Evolutionary conservation across 1,140 invertebrate genomes (phyloP).

Genomic region (Physella acuta): DNA sequence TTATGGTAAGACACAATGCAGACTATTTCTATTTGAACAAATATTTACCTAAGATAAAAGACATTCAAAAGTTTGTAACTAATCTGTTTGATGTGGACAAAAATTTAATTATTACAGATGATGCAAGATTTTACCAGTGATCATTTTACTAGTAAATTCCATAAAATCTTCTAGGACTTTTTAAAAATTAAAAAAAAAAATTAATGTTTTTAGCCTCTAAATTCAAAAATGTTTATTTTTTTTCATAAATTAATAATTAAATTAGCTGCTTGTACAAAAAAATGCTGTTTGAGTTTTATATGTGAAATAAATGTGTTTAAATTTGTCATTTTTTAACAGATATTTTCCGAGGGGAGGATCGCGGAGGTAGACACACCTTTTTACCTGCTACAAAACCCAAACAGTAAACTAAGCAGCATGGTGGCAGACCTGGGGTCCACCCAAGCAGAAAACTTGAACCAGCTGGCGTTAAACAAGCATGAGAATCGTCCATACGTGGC

Average conservation of each 20-base stretch:
- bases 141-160: too few species aligned
- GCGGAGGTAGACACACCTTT: slow-evolving; percentile 37
- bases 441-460: slow-evolving; percentile 26
- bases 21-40: too few species aligned
- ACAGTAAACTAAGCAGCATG: slow-evolving; percentile 30
- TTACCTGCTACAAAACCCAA: slow-evolving; percentile 35
- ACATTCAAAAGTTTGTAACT: background rate
- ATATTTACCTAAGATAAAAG: too few species aligned
- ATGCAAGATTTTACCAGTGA: too few species aligned
- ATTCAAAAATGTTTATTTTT: too few species aligned
- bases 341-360: slow-evolving; percentile 35
- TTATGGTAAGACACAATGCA: slow-evolving; percentile 41
- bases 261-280: background rate
- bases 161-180: too few species aligned
- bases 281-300: too few species aligned
- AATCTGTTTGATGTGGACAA: background rate
- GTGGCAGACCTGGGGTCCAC: slow-evolving; percentile 32
- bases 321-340: slow-evolving; percentile 23
- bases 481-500: slow-evolving; percentile 41
- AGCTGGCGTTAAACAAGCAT: slow-evolving; percentile 38
- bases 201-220: too few species aligned
- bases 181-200: too few species aligned
- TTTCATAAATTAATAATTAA: background rate
- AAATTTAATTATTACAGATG: background rate
- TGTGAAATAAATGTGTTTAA: background rate